Evolutionary conservation across 2,113 vertebrate genomes (phyloP), one percentile per base, ranked within the genome.

Genomic region (Phocoena sinus): DNA sequence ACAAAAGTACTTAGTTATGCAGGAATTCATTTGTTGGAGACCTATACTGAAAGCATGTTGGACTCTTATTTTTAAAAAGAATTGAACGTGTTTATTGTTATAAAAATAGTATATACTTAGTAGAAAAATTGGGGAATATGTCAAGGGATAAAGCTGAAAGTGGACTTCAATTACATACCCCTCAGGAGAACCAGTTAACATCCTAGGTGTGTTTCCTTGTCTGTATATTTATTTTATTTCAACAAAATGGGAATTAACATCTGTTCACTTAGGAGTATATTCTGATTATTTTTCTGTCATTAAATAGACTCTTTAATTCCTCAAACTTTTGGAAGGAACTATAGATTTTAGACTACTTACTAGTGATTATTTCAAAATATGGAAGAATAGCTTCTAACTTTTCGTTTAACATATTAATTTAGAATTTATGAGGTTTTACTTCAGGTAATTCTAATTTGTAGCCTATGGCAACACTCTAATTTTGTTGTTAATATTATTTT

Each of bases 271-370:
- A 79, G 31, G 14, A 65, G 23, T 68, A 18, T 56, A 28, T 90
- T 85, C 3, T 85, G 13, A 67, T 85, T 93, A 18, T 81, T 93
- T 63, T 70, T 81, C 36, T 94, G 38, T 91, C 50, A 58, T n/a
- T 94, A 90, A 84, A 67, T 58, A 74, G 41, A 74, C 18, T 89
- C 62, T 92, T 96, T 71, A 81, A 31, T 74, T 95, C 62, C 13
- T 91, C 56, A 36, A 77, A 88, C 23, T 85, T 88, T 63, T 62
- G n/a, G 77, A 85, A 77, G 65, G 53, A 92, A 8, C 36, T 74
- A 17, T 23, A 62, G 87, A 47, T 62, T 91, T 93, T 83, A 79
- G 53, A 91, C 53, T 79, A 2, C 28, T 83, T 62, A 44, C 6
- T 93, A 77, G 21, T 63, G 63, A 74, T 50, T 79, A 91, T 71